These are phyloP conservation scores for Scalopus aquaticus DNA, from an alignment of 2,113 vertebrate species.

Conservation along the genomic window DNA sequence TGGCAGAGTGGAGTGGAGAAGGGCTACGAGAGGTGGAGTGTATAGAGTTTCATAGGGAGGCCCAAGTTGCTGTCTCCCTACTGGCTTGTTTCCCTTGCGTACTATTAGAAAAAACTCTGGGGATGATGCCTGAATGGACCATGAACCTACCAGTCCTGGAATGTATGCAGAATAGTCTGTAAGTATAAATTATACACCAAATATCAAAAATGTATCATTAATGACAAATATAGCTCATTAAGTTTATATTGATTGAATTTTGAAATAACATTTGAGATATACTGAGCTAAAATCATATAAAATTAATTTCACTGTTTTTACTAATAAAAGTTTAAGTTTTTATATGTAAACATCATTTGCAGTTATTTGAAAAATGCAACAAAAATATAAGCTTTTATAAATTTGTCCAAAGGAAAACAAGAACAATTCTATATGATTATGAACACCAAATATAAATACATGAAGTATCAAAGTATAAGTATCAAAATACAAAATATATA, in stretches of 20 bases:
- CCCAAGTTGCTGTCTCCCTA: no score
- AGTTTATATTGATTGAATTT: not conserved
- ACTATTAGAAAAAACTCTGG: no score
- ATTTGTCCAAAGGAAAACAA: not conserved
- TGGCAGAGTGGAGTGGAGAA: no score
- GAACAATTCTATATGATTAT: not conserved
- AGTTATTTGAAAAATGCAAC: not conserved
- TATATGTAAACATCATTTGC: no score
- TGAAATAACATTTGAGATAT: not conserved
- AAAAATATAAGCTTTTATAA: not conserved
- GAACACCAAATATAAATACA: not conserved
- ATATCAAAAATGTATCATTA: not conserved
- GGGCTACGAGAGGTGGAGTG: no score
- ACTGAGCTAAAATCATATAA: not conserved
- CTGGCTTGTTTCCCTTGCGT: no score
- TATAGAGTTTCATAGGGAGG: no score
- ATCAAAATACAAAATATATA: no score
- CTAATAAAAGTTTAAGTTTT: no score
- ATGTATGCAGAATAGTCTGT: not conserved
- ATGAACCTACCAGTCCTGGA: no score
- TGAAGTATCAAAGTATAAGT: not conserved
- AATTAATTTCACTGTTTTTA: not conserved
- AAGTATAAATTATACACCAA: not conserved
- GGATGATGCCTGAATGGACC: no score
- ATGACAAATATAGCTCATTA: not conserved